These are phyloP conservation scores for Elephantulus edwardii DNA, from an alignment of 2,113 vertebrate genomes.

Conservation along the genomic window DNA sequence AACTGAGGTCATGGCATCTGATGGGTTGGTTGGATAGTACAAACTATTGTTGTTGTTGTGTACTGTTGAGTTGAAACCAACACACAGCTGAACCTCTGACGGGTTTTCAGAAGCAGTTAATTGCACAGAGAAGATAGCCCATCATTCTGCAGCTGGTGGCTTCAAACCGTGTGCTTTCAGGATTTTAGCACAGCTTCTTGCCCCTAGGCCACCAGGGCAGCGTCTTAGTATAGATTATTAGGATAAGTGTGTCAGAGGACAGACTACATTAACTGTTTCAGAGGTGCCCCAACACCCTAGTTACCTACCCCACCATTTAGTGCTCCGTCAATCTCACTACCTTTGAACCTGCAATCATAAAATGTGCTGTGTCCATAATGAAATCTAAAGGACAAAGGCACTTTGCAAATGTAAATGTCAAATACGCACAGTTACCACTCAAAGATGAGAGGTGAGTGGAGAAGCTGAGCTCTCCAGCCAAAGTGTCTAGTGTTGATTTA, in stretches of 20 bases:
- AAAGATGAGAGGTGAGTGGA: slow-evolving; percentile 26
- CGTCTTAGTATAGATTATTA: neutral
- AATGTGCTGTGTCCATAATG: neutral
- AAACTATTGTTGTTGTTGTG: too few species aligned
- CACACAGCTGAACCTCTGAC: too few species aligned
- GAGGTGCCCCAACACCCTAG: neutral
- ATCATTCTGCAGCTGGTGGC: too few species aligned
- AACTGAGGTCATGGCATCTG: neutral
- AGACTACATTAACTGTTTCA: neutral
- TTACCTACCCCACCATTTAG: neutral
- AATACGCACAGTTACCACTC: neutral
- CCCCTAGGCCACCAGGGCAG: too few species aligned
- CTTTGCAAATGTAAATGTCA: slow-evolving; percentile 62
- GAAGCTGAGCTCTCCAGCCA: neutral
- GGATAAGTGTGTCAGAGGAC: neutral
- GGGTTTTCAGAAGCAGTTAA: too few species aligned
- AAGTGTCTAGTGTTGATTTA: neutral
- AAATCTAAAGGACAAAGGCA: slow-evolving; percentile 51
- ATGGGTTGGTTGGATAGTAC: too few species aligned
- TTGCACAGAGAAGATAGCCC: too few species aligned
- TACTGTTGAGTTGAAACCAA: neutral
- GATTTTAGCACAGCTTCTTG: too few species aligned
- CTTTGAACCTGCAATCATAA: slow-evolving; percentile 39
- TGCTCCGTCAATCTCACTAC: neutral
- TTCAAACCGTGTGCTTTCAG: too few species aligned